Evolutionary conservation across 2,113 vertebrate species (phyloP).

Genomic region (Misgurnus mizolepis): DNA sequence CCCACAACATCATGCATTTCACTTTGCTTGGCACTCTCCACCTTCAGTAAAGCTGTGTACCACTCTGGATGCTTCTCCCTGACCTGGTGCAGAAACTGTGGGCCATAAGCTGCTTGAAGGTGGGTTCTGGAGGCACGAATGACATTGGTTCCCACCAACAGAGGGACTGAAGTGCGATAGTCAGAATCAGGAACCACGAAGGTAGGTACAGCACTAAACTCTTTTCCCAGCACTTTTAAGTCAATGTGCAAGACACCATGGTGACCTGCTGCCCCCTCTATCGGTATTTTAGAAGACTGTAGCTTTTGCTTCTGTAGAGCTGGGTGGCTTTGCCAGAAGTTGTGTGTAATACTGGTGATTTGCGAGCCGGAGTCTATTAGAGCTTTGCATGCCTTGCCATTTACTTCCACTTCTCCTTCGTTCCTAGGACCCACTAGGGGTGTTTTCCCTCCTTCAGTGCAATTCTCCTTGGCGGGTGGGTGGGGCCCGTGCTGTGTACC

Average conservation of each 20-base stretch:
- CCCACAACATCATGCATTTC: slow-evolving; percentile 26
- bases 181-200: slow-evolving; percentile 37
- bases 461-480: background rate
- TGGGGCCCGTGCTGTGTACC: slow-evolving; percentile 33
- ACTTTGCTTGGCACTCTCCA: background rate
- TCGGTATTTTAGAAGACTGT: slow-evolving; percentile 26
- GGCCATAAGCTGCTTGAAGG: slow-evolving; percentile 13
- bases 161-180: slow-evolving; percentile 25
- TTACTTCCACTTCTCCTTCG: slow-evolving; percentile 30
- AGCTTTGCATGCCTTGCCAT: background rate
- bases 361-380: background rate
- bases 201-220: slow-evolving; percentile 23
- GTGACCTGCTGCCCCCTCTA: slow-evolving; percentile 44
- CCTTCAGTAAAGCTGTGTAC: slow-evolving; percentile 31
- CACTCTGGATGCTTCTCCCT: slow-evolving; percentile 35
- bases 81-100: slow-evolving; percentile 9
- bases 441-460: slow-evolving; percentile 2
- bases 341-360: slow-evolving; percentile 28
- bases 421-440: slow-evolving; percentile 28
- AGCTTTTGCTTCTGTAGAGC: background rate
- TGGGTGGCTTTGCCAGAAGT: slow-evolving; percentile 35
- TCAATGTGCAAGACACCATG: slow-evolving; percentile 30
- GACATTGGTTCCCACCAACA: slow-evolving; percentile 28
- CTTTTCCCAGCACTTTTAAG: slow-evolving; percentile 24
- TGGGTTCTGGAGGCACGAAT: slow-evolving; percentile 2